Evolutionary conservation across 2,113 vertebrate genomes (phyloP).

Genomic region (Motacilla tschutschensis): DNA sequence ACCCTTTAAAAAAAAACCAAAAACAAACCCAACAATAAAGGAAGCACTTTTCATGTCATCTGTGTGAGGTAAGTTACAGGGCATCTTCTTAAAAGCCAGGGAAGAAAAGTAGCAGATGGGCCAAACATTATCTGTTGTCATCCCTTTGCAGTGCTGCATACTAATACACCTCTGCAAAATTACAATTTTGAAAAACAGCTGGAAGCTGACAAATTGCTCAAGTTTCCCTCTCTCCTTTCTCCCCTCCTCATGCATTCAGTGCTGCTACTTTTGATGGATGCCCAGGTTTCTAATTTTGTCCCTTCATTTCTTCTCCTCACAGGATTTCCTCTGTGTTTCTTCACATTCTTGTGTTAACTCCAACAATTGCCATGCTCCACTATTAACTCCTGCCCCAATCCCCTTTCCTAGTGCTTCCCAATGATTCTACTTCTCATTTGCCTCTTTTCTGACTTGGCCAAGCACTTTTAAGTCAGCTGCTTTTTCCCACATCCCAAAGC

Average conservation of each 20-base stretch:
- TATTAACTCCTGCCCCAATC: background rate
- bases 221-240: background rate
- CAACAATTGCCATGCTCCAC: background rate
- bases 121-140: background rate
- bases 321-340: background rate
- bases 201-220: background rate
- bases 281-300: background rate
- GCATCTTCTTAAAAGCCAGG: background rate
- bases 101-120: background rate
- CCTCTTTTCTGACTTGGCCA: background rate
- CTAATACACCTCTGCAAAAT: background rate
- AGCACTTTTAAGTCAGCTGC: background rate
- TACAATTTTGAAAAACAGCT: background rate
- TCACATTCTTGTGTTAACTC: background rate
- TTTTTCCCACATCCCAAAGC: background rate
- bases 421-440: background rate
- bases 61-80: background rate
- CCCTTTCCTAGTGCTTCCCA: background rate
- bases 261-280: background rate
- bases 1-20: background rate
- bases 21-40: background rate
- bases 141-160: background rate
- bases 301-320: background rate
- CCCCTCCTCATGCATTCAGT: background rate
- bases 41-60: background rate